Base-by-base conservation (phyloP, 2,113 vertebrate genomes). In the Takifugu flavidus region DNA sequence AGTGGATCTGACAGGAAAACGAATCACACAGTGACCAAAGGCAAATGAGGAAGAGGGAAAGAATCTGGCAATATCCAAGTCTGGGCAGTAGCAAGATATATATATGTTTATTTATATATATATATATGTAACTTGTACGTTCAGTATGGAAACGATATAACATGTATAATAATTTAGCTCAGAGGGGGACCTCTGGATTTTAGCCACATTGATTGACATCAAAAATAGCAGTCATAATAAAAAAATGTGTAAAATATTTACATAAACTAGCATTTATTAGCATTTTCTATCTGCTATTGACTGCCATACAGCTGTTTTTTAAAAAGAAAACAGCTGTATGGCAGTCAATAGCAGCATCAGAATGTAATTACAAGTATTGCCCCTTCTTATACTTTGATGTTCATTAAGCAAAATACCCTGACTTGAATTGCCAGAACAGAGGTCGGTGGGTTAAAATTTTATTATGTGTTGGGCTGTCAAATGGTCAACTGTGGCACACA, bases 1-100 rank as follows among this genome's bases (percentile, higher is more conserved):
- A 92, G 84, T 92, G 91, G 85, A 92, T 92, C 91, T 92, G 80
- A 83, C 83, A 84, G 67, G 83, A 72, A 85, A 49, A 72, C 25
- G 52, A 46, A 82, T 71, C 74, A 79, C 59, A 78, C 70, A 79
- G 78, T 87, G 73, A 87, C 66, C 73, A 78, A 80, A 68, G 64
- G 49, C 69, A 70, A 59, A 77, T 49, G 61, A 63, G 53, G 42
- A 82, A 57, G 27, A 57, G n/a, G 50, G 39, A 51, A 64, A 62
- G 46, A 72, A 69, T 79, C 83, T 84, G 86, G 82, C 79, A 72
- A 43, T 58, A 84, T 86, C 80, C 88, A 87, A 88, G 85, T 88
- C 85, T 74, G 84, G 83, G 82, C 72, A 82, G 67, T 57, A 43
- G 68, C 31, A 57, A 28, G 20, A 20, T 20, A 20, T 20, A 20